Percentiles rank a stretch among this genome's conserved stretches.
phyloP scores from a whole-genome alignment of 1,140 invertebrate species.

The Coptotermes formosanus region DNA sequence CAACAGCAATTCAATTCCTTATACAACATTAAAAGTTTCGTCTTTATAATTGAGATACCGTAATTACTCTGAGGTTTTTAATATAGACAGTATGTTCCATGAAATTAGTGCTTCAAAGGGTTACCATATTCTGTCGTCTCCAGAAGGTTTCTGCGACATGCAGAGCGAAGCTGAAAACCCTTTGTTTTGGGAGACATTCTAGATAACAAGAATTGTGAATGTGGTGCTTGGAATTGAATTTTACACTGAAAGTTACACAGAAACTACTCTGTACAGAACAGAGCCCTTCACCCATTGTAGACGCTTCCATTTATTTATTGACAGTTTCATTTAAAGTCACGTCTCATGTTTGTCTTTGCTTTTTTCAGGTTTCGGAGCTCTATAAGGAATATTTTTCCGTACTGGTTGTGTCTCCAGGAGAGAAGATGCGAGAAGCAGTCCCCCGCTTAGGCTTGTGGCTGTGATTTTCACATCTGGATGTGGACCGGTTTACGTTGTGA shows the following conservation, averaged over 20 bases:
- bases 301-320: neutral
- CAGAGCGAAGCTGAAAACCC: too few species aligned
- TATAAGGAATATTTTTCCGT: neutral
- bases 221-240: neutral
- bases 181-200: neutral
- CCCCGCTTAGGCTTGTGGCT: neutral
- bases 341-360: neutral
- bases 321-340: conserved; percentile 1
- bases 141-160: too few species aligned
- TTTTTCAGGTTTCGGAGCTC: neutral
- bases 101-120: too few species aligned
- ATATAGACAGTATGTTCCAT: too few species aligned
- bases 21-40: too few species aligned
- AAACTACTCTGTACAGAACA: neutral
- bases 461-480: neutral
- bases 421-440: neutral
- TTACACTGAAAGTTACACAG: neutral
- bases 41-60: too few species aligned
- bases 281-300: neutral
- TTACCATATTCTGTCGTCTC: too few species aligned
- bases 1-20: too few species aligned
- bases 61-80: too few species aligned
- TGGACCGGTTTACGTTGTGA: neutral
- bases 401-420: neutral
- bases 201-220: neutral